A percentile compares a stretch with the other conserved stretches of the same genome.
Conservation (phyloP, 2,113 vertebrate species). For the Gila orcuttii region DNA sequence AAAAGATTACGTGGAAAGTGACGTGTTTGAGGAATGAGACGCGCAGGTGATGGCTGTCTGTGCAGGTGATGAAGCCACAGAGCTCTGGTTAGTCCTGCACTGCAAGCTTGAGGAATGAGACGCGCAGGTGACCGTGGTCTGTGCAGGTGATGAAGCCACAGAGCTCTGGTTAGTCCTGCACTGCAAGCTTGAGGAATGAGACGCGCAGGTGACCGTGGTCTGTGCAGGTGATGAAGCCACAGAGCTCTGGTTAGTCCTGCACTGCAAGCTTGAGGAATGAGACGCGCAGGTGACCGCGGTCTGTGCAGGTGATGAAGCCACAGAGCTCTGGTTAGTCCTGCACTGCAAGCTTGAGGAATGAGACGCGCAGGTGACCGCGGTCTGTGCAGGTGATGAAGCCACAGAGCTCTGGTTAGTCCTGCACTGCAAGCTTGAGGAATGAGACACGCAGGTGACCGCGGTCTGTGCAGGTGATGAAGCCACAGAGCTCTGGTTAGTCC, state of each 20-base stretch:
- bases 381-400: neutral
- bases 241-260: neutral
- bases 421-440: neutral
- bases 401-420: neutral
- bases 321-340: neutral
- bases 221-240: neutral
- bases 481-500: neutral
- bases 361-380: neutral
- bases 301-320: neutral
- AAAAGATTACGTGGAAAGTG: slow-evolving; percentile 15
- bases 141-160: neutral
- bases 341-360: neutral
- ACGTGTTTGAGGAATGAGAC: slow-evolving; percentile 19
- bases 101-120: neutral
- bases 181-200: slow-evolving; percentile 1
- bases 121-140: neutral
- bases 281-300: neutral
- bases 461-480: neutral
- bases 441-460: neutral
- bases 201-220: neutral
- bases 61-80: neutral
- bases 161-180: neutral
- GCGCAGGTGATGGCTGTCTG: neutral
- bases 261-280: slow-evolving; percentile 3
- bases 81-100: neutral